Base-by-base conservation (phyloP, 2,888 invertebrate species). In the Epistrophe eligans region DNA sequence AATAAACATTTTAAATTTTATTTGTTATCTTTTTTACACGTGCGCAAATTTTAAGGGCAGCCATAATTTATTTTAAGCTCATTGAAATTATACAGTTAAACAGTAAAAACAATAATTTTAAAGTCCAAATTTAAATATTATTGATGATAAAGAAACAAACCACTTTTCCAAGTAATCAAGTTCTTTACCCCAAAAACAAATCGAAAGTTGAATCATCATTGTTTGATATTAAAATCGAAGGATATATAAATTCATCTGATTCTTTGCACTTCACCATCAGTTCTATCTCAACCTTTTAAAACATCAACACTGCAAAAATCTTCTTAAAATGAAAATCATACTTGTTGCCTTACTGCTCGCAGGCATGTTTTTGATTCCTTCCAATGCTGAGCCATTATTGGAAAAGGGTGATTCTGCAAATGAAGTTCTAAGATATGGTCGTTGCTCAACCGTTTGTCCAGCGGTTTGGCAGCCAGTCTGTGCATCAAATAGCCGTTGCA, bases 381-480 rank as follows among this genome's bases (percentile, higher is more conserved):
- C 66, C 7, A 32, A 48, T 32, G 9, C 45, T 2, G 17, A 66
- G 13, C 48, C 43, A 15, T 43, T 43, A 15, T 40, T 24, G 24
- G 24, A 24, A 3, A 24, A 24, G 3, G 24, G 24, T 24, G 24
- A 24, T 24, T 24, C 60, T 17, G 38, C 5, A 15, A 62, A 24
- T 19, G 62, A 24, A 0, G 40, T 9, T 9, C 70, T 40, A 0
- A 24, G 70, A 7, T 52, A 55, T 28, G 70, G 55, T 28, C 40
- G 70, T n/a, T 70, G 70, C 28, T 11, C 70, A 9, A 55, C 24
- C 10, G n/a, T n/a, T 38, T 70, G 70, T 4, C 52, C 40, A 28
- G 55, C 24, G 6, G n/a, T 70, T 28, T 70, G 70, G 70, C 55
- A 55, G 19, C 70, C 55, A n/a, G 70, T 70, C 3, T 70, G 70